Conservation (phyloP, 1,140 invertebrate genomes). For the Macrobrachium nipponense region DNA sequence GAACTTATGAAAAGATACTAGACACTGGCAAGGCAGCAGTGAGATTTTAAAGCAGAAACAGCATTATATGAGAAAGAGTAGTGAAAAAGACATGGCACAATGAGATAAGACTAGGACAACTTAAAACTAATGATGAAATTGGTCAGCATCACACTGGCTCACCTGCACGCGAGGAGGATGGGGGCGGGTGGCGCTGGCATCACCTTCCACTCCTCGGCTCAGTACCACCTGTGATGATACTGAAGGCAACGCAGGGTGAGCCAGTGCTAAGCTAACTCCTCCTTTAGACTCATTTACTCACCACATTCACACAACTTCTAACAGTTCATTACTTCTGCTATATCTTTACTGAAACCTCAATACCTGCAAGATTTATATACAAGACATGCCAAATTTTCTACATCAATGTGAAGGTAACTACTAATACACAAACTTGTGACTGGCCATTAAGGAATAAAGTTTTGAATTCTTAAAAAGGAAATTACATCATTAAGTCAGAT, state of each 20-base stretch:
- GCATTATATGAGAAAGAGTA: no score
- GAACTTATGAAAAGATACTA: no score
- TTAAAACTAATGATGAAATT: constrained; percentile 6
- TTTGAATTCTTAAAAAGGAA: not conserved
- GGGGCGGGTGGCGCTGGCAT: constrained; percentile 57
- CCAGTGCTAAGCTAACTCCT: constrained; percentile 48
- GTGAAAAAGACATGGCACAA: not conserved
- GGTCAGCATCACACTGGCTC: constrained; percentile 57
- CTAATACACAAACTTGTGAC: no score
- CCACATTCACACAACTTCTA: constrained; percentile 12
- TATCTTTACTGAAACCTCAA: no score
- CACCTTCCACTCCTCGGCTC: constrained; percentile 57
- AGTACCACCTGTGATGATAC: constrained; percentile 59
- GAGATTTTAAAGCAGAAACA: no score
- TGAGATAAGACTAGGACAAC: not conserved
- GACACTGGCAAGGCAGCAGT: no score
- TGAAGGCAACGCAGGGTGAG: constrained; percentile 53
- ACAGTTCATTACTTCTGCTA: not conserved
- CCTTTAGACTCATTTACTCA: constrained; percentile 18
- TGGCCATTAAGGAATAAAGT: no score
- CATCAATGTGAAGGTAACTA: no score
- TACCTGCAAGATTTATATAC: no score
- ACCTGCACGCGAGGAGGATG: constrained; percentile 56
- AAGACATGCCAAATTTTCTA: no score
- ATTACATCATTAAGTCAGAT: no score